A percentile compares a stretch with the other conserved stretches of the same genome.
These are phyloP conservation scores for Mythimna impura DNA, from an alignment of 2,888 invertebrate species.

Conservation along the genomic window DNA sequence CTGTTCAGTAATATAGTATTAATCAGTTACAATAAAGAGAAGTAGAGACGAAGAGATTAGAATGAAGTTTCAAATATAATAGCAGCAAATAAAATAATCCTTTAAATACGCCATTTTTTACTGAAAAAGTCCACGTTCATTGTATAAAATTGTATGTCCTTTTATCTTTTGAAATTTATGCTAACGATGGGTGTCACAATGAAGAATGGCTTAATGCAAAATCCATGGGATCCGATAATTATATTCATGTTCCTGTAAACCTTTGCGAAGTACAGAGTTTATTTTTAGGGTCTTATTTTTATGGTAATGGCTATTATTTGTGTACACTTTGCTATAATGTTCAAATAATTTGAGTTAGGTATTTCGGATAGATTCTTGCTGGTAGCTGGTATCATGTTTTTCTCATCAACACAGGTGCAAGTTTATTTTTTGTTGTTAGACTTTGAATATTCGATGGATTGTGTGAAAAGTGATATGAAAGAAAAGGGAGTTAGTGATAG, in stretches of 20 bases:
- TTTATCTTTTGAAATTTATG: slow-evolving; percentile 65
- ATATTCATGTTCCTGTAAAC: slow-evolving; percentile 60
- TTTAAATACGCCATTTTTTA: slow-evolving; percentile 34
- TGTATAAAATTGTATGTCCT: slow-evolving; percentile 54
- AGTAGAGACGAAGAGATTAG: not conserved
- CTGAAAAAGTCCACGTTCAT: slow-evolving; percentile 46
- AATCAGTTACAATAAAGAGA: not conserved
- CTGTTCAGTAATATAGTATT: not conserved
- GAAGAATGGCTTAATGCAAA: slow-evolving; percentile 60
- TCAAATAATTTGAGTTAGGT: not conserved
- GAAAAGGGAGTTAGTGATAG: no score
- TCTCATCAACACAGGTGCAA: not conserved
- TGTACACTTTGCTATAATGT: not conserved
- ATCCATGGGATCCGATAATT: slow-evolving; percentile 61
- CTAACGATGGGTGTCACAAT: slow-evolving; percentile 63
- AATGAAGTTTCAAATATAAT: not conserved
- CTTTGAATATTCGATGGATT: no score
- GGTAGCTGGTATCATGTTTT: not conserved
- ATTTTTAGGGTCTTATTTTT: slow-evolving; percentile 17
- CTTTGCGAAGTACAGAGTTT: slow-evolving; percentile 39
- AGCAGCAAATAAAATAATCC: slow-evolving; percentile 36
- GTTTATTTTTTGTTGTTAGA: not conserved
- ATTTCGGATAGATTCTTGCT: no score
- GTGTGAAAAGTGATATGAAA: no score
- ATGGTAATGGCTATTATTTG: slow-evolving; percentile 4